These are phyloP conservation scores for Marcusenius ussheri DNA, from an alignment of 2,113 vertebrate genomes.

Conservation along the genomic window DNA sequence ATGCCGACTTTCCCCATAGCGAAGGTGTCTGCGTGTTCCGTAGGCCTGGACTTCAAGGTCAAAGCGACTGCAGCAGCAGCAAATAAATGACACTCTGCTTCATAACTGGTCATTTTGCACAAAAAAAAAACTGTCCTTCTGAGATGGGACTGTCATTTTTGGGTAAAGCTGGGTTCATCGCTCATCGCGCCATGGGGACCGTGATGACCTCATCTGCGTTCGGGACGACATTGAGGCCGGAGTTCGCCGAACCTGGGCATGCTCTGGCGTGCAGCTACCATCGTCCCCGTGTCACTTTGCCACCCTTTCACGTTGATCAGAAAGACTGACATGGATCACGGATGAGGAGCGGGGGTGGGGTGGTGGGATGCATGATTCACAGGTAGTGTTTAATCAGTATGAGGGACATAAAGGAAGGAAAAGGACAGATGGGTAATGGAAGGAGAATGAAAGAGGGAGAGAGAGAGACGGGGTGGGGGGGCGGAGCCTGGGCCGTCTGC, in stretches of 20 bases:
- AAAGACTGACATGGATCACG: background rate
- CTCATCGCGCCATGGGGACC: background rate
- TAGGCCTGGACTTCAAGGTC: background rate
- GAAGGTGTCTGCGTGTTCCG: background rate
- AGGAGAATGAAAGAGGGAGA: background rate
- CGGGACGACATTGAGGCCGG: background rate
- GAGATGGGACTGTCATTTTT: background rate
- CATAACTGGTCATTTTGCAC: background rate
- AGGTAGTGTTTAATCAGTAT: background rate
- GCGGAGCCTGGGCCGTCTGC: background rate
- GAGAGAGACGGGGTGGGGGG: background rate
- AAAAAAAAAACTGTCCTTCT: background rate
- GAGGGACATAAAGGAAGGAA: background rate
- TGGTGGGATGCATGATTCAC: background rate
- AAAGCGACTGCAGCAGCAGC: background rate
- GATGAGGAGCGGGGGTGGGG: background rate
- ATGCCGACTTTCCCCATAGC: background rate
- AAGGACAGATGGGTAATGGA: constrained; percentile 4
- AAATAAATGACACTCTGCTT: background rate
- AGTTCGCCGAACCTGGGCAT: background rate
- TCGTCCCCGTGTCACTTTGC: background rate
- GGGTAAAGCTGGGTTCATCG: background rate
- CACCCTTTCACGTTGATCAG: background rate
- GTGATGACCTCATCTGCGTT: background rate
- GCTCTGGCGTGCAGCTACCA: background rate